These are phyloP conservation scores for Spinus pinus DNA, from an alignment of 2,797 vertebrate species.

Conservation along the genomic window DNA sequence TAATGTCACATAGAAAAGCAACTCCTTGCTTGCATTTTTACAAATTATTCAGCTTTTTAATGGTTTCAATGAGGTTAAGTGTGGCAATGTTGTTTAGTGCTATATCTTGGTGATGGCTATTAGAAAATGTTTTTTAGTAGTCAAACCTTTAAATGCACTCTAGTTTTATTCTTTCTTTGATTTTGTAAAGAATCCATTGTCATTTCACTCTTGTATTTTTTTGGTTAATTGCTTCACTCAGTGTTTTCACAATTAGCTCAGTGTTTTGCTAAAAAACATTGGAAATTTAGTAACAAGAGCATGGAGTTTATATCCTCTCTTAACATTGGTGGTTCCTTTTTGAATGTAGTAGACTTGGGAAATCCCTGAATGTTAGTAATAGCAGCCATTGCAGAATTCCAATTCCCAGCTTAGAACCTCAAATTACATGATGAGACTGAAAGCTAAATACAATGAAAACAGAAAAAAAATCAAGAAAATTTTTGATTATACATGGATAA, in stretches of 20 bases:
- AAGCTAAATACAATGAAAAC: slow-evolving; percentile 10
- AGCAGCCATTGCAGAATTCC: neutral
- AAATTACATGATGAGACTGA: neutral
- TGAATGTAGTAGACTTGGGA: neutral
- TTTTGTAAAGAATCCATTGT: neutral
- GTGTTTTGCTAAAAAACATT: neutral
- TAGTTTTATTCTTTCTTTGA: neutral
- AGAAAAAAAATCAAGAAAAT: neutral
- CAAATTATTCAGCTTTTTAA: neutral
- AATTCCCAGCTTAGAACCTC: neutral
- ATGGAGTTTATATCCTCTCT: neutral
- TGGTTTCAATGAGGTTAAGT: neutral
- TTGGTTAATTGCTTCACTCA: slow-evolving; percentile 9
- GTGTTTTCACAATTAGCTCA: neutral
- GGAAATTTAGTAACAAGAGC: neutral
- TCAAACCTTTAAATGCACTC: neutral
- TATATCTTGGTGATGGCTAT: neutral
- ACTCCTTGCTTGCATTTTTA: neutral
- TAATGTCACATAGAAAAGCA: neutral
- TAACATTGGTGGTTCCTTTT: neutral
- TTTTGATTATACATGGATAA: neutral
- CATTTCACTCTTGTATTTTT: neutral
- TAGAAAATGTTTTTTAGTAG: neutral
- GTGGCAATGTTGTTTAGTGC: neutral
- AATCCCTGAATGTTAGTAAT: neutral